Conservation (phyloP, 2,888 invertebrate species). For the Lasioglossum morio region DNA sequence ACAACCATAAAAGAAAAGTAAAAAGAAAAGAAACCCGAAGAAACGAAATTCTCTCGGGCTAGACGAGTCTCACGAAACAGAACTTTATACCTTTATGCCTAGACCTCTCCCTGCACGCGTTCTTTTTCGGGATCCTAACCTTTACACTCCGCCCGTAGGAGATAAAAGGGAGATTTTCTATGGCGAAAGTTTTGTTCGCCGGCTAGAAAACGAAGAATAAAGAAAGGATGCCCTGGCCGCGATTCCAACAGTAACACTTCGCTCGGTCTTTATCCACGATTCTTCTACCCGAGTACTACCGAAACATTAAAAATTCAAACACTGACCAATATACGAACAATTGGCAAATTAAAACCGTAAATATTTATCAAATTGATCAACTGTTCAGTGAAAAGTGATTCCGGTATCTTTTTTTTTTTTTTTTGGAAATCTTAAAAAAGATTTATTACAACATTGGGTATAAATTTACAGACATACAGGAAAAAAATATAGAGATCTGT, state of each 20-base stretch:
- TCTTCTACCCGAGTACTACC: neutral
- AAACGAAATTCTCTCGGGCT: constrained; percentile 1
- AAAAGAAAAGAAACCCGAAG: neutral
- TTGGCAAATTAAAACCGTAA: neutral
- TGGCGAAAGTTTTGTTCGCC: neutral
- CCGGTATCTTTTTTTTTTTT: too few relatives aligned
- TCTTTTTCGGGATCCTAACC: constrained; percentile 8
- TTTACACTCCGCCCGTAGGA: neutral
- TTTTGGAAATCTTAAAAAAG: too few relatives aligned
- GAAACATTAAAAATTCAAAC: neutral
- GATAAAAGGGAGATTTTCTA: constrained; percentile 8
- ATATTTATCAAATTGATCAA: neutral
- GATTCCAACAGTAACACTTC: neutral
- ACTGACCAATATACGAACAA: neutral
- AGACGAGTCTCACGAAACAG: neutral
- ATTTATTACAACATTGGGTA: too few relatives aligned
- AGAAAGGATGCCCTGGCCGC: neutral
- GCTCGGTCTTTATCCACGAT: neutral
- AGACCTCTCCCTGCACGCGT: neutral
- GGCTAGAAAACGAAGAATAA: neutral
- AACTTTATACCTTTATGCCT: constrained; percentile 10
- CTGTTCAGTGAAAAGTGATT: too few relatives aligned
- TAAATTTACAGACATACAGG: too few relatives aligned
- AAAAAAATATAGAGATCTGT: too few relatives aligned
- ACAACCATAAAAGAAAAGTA: neutral